Percentiles rank a stretch among this genome's conserved stretches.
Conservation (phyloP, 2,888 invertebrate species). For the Yponomeuta evonymella region DNA sequence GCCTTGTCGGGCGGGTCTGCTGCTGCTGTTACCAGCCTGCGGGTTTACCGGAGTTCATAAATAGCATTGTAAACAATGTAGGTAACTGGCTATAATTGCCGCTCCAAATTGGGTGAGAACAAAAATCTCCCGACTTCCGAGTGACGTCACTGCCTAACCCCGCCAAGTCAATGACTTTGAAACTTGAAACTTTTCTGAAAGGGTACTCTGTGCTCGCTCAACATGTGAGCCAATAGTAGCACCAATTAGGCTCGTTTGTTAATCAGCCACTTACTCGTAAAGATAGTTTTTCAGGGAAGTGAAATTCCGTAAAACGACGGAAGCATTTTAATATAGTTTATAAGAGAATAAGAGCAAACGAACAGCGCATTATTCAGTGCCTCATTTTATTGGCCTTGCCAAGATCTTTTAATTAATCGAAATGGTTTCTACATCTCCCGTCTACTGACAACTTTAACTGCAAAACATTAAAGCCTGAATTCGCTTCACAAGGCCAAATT, state of each 20-base stretch:
- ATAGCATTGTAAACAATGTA: conserved; percentile 40
- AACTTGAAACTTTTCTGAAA: conserved; percentile 25
- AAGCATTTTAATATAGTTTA: background rate
- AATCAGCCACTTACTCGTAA: background rate
- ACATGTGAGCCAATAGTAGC: conserved; percentile 4
- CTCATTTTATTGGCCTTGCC: background rate
- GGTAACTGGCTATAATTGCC: conserved; percentile 43
- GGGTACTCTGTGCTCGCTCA: conserved; percentile 9
- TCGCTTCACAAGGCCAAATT: conserved; percentile 83
- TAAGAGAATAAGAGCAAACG: background rate
- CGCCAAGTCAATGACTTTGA: conserved; percentile 38
- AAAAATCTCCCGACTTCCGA: conserved; percentile 41
- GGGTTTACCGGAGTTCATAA: conserved; percentile 27
- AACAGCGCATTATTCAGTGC: background rate
- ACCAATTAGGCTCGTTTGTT: conserved; percentile 8
- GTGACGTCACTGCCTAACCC: conserved; percentile 35
- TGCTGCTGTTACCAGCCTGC: background rate
- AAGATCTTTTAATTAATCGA: background rate
- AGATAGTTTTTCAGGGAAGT: background rate
- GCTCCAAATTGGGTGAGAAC: conserved; percentile 50
- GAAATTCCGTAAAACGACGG: conserved; percentile 3
- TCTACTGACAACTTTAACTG: background rate
- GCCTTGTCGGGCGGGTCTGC: conserved; percentile 1
- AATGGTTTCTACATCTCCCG: background rate
- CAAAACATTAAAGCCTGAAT: background rate